Conservation (phyloP, 2,113 vertebrate genomes). For the Murina feae region DNA sequence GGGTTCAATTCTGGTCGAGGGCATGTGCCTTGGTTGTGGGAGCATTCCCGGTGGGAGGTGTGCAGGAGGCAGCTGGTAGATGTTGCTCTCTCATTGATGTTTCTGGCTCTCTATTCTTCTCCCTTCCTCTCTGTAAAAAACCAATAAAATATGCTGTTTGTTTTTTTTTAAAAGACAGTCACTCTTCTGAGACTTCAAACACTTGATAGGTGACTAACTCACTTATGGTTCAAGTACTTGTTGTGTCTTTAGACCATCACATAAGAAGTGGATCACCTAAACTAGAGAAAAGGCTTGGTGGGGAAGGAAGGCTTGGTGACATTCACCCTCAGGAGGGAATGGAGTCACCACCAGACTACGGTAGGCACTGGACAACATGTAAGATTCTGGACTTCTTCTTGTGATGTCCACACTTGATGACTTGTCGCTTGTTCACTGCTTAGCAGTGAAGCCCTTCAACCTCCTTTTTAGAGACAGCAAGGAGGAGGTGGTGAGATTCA, state of each 20-base stretch:
- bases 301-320: neutral
- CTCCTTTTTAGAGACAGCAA: neutral
- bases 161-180: neutral
- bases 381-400: neutral
- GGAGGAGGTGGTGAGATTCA: neutral
- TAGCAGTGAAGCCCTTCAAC: neutral
- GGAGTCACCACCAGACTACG: neutral
- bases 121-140: too few relatives aligned
- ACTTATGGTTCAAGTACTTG: conserved; percentile 12
- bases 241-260: neutral
- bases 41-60: too few relatives aligned
- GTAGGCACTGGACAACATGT: neutral
- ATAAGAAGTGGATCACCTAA: neutral
- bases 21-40: too few relatives aligned
- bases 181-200: neutral
- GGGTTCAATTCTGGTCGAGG: too few relatives aligned
- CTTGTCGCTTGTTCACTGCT: neutral
- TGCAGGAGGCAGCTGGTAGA: too few relatives aligned
- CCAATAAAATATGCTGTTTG: too few relatives aligned
- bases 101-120: too few relatives aligned
- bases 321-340: neutral
- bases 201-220: conserved; percentile 7
- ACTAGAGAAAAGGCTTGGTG: neutral
- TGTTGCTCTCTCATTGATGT: too few relatives aligned
- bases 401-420: accelerated